Percentiles rank a stretch among this genome's conserved stretches.
Evolutionary conservation across 1,140 invertebrate genomes (phyloP).

Genomic region (Drosophila kurseongensis): DNA sequence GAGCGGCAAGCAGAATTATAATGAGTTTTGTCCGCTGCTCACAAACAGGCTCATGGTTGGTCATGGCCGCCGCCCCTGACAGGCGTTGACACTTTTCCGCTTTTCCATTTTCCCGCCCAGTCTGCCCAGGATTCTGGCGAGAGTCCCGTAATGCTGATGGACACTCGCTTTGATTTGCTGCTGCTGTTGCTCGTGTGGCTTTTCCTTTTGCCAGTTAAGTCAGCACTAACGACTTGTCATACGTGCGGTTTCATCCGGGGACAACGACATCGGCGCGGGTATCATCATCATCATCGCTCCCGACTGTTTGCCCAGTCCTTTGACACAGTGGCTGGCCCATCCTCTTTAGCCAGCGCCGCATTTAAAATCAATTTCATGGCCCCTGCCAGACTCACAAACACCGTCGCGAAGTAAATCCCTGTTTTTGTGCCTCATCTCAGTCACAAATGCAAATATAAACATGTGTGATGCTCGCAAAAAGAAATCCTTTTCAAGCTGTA

Average conservation of each 20-base stretch:
- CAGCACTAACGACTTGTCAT: constrained; percentile 75
- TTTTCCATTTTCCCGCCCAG: constrained; percentile 33
- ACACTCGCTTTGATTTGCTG: constrained; percentile 78
- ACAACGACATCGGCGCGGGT: constrained; percentile 29
- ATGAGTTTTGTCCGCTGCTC: constrained; percentile 75
- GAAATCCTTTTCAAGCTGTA: constrained; percentile 49
- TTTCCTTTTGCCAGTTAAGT: constrained; percentile 54
- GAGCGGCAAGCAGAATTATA: constrained; percentile 58
- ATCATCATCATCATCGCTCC: constrained; percentile 23
- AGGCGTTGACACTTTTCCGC: constrained; percentile 72
- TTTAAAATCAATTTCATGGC: constrained; percentile 80
- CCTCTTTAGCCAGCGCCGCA: constrained; percentile 57
- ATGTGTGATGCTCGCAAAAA: constrained; percentile 50
- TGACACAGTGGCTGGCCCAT: constrained; percentile 7
- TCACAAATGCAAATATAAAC: constrained; percentile 72
- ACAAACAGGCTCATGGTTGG: constrained; percentile 48
- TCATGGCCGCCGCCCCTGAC: constrained; percentile 65
- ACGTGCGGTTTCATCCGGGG: constrained; percentile 58
- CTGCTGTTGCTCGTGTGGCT: constrained; percentile 50
- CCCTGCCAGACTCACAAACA: constrained; percentile 20
- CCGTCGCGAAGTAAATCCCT: constrained; percentile 26
- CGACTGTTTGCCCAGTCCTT: constrained; percentile 40
- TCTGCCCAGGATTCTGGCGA: constrained; percentile 40
- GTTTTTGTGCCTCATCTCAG: constrained; percentile 40
- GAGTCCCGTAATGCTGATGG: constrained; percentile 77